Conservation (phyloP, 2,113 vertebrate species). For the Pampusana beccarii region DNA sequence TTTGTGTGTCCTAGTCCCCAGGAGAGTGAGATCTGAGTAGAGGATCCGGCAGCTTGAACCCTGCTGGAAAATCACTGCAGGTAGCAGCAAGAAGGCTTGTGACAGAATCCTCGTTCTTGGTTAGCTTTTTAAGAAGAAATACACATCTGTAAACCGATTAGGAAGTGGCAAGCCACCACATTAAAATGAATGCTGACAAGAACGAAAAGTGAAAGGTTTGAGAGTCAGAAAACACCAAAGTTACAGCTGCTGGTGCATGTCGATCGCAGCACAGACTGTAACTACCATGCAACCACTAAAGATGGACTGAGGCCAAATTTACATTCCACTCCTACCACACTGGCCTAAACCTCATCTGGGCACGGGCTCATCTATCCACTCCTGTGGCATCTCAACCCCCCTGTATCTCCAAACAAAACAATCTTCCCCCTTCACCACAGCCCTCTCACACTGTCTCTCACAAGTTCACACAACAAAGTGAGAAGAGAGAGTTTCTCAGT, state of each 20-base stretch:
- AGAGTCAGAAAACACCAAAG: not conserved
- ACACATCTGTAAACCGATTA: not conserved
- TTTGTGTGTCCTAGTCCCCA: not conserved
- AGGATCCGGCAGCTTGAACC: not conserved
- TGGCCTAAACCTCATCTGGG: not conserved
- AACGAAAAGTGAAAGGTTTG: not conserved
- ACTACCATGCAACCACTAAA: not conserved
- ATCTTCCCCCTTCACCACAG: not conserved
- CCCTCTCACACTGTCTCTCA: not conserved
- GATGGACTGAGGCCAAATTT: not conserved
- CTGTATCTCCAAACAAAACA: not conserved
- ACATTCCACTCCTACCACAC: constrained; percentile 21
- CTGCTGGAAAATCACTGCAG: not conserved
- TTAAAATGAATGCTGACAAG: not conserved
- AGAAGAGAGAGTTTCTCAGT: not conserved
- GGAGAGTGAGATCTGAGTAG: not conserved
- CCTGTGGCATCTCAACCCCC: not conserved
- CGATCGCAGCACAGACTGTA: not conserved
- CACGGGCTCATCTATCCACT: not conserved
- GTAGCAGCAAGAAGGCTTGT: not conserved
- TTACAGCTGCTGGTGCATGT: not conserved
- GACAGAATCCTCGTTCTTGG: not conserved
- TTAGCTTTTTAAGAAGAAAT: not conserved
- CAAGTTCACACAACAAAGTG: not conserved
- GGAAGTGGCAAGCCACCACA: not conserved